Percentiles rank a stretch among this genome's conserved stretches.
Conservation (phyloP, 2,797 vertebrate species). For the Trachurus trachurus region DNA sequence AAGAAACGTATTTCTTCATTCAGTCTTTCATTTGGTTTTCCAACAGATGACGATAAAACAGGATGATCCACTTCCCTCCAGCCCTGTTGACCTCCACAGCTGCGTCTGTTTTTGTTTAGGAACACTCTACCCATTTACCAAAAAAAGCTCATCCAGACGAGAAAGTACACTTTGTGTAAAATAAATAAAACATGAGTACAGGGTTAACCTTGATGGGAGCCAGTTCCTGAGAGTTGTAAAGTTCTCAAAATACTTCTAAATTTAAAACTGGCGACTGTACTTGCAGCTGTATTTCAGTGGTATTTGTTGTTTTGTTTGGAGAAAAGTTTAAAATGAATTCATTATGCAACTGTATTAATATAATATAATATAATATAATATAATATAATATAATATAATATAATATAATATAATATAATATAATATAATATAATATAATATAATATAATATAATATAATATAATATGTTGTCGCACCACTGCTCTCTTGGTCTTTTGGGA, state of each 20-base stretch:
- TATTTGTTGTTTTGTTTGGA: neutral
- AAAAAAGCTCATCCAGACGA: neutral
- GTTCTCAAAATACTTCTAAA: constrained; percentile 1
- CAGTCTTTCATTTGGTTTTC: neutral
- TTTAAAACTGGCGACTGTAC: neutral
- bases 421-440: neutral
- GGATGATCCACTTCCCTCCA: neutral
- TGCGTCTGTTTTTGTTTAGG: neutral
- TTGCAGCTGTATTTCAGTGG: neutral
- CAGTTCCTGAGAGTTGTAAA: neutral
- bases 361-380: neutral
- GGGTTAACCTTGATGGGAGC: constrained; percentile 1
- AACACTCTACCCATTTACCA: neutral
- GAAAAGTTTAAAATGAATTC: neutral
- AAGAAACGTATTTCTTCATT: neutral
- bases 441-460: neutral
- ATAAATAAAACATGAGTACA: constrained; percentile 25
- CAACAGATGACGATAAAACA: neutral
- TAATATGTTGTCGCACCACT: neutral
- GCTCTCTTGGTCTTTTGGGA: neutral
- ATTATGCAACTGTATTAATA: neutral
- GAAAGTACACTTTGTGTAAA: neutral
- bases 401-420: neutral
- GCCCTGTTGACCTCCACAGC: neutral
- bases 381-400: neutral